Conservation (phyloP, 2,113 vertebrate species). For the Corythornis cristatus region DNA sequence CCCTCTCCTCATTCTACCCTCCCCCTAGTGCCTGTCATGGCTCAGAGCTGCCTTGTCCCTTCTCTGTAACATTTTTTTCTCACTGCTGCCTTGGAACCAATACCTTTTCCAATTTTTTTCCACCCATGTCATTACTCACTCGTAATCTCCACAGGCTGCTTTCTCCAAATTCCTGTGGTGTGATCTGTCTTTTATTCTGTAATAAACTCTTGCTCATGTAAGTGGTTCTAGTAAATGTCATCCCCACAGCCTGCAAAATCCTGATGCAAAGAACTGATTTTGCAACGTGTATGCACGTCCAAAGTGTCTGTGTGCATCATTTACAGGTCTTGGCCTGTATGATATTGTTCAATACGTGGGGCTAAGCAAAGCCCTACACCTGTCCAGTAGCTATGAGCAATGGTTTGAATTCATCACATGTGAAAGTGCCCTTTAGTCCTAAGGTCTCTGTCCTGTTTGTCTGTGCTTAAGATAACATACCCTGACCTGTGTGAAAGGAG, state of each 20-base stretch:
- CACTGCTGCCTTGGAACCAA: neutral
- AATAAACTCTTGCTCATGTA: conserved; percentile 36
- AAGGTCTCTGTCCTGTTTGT: neutral
- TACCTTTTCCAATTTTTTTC: neutral
- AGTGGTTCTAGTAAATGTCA: conserved; percentile 50
- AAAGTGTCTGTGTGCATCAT: neutral
- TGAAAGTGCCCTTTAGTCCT: neutral
- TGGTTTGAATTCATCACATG: neutral
- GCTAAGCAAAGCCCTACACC: neutral
- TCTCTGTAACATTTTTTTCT: neutral
- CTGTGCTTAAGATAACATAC: neutral
- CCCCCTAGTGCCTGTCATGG: neutral
- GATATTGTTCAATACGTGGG: neutral
- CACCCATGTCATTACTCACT: neutral
- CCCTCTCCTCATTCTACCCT: neutral
- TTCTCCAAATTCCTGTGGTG: neutral
- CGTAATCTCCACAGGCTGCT: neutral
- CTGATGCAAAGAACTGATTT: conserved; percentile 9
- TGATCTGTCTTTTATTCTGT: neutral
- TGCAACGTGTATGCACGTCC: neutral
- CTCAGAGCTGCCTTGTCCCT: neutral
- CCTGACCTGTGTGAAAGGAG: neutral
- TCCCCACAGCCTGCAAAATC: neutral
- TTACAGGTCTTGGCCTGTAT: neutral
- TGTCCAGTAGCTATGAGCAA: neutral